phyloP scores from a whole-genome alignment of 2,888 invertebrate genomes.

The Busseola fusca region DNA sequence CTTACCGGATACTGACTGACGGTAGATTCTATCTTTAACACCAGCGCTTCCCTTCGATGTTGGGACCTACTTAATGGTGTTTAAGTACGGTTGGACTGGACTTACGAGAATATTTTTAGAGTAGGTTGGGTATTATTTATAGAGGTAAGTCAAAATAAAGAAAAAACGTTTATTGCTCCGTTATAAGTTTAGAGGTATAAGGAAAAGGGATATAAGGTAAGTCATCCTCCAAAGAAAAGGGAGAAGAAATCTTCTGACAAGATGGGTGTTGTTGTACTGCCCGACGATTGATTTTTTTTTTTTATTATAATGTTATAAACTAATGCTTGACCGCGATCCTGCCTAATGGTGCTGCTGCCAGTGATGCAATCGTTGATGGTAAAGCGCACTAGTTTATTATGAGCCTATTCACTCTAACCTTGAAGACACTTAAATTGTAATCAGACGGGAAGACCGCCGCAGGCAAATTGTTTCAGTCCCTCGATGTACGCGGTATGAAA shows the following conservation, averaged over 20 bases:
- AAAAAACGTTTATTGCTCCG: no score
- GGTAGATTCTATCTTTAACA: slow-evolving; percentile 48
- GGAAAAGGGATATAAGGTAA: not conserved
- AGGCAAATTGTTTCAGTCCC: no score
- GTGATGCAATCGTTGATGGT: no score
- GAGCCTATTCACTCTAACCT: no score
- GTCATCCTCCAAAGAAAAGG: not conserved
- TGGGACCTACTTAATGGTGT: slow-evolving; percentile 21
- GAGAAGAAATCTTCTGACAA: not conserved
- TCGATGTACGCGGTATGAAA: no score
- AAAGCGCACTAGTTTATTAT: no score
- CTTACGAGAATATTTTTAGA: slow-evolving; percentile 26
- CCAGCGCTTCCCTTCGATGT: slow-evolving; percentile 46
- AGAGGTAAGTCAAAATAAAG: slow-evolving; percentile 4
- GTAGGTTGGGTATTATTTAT: not conserved
- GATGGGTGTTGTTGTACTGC: not conserved
- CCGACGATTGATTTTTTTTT: no score
- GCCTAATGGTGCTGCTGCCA: no score
- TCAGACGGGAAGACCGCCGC: no score
- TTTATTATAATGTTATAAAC: no score
- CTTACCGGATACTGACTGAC: slow-evolving; percentile 45
- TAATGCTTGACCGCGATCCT: no score
- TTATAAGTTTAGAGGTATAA: not conserved
- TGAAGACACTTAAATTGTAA: no score
- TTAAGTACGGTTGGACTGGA: slow-evolving; percentile 30